Evolutionary conservation across 2,888 invertebrate species (phyloP), one percentile per base, ranked within the genome.

Genomic region (Chromoteleia sp.): DNA sequence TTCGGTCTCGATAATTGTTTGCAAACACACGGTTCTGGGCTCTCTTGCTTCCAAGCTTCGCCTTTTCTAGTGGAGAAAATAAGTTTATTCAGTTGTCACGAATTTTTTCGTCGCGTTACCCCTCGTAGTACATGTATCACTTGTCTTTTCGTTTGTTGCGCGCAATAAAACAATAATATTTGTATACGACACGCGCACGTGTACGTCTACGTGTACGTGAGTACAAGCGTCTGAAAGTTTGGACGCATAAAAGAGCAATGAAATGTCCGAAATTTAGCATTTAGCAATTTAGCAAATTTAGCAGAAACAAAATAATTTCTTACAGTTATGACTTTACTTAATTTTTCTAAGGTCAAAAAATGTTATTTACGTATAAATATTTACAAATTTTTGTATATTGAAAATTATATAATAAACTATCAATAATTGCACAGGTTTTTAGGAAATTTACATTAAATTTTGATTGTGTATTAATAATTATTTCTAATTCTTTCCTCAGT

Each of bases 31-130:
- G 12, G 6, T 41, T 41, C 17, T 21, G 14, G 8, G n/a, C 12
- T 6, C 12, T 36, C 8, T 59, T 36, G 2, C 36, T 17, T 45
- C 43, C 7, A 41, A 29, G 10, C 21, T 59, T 30, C 14, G 15
- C 21, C 17, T 76, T 76, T 59, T 48, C 8, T 41, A n/a, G 15
- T 29, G 29, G 21, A 52, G 52, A 29, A 43, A 76, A 56, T 17
- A 17, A 29, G 61, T 76, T 76, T 70, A 52, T 61, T 76, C 39
- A 70, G 68, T 61, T 45, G 68, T 45, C 68, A 68, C 25, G 68
- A 68, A 54, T 52, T 76, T 76, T 70, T 61, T 14, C 15, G 36
- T 76, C 54, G 76, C 76, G 76, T 76, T 68, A 76, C 76, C 67
- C 59, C 41, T 48, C n/a, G 52, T 59, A 61, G 45, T 61, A n/a